Evolutionary conservation across 2,797 vertebrate genomes (phyloP), one percentile per base, ranked within the genome.

Genomic region (Silurus lanzhouensis): DNA sequence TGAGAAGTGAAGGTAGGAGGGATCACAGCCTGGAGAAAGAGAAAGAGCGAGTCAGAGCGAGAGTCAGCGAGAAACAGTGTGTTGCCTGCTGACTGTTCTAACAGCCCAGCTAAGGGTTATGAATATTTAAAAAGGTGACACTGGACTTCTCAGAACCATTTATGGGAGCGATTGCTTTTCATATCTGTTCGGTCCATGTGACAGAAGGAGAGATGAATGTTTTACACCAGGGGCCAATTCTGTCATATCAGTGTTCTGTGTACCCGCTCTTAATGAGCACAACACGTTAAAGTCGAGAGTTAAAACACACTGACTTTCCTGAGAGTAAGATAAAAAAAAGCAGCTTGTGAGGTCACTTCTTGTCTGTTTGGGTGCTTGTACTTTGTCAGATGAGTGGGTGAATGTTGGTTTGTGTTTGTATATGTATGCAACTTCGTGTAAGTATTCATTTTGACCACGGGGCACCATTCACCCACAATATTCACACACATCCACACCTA

Each of bases 151-250:
- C 90, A 89, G 88, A 93, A 86, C 90, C 92, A 91, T 85, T 93
- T 91, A 91, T 91, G 90, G 92, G 89, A 90, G 92, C 94, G 94
- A 95, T 94, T 94, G 93, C 94, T 94, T 95, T 94, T 91, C 92
- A 88, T 91, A 91, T 93, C 81, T 66, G 94, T 93, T 93, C 92
- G 93, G 78, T 84, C 88, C n/a, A 52, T 27, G 57, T 82, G 55
- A 72, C 79, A 83, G 52, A 71, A 81, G 74, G 78, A 61, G 83
- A 88, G 85, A 86, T 83, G 86, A 87, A 83, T 87, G 87, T 85
- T 78, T 83, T 83, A 88, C 87, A 79, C 81, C 84, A 55, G 89
- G 87, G 87, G 80, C 83, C 83, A 83, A 20, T 46, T 76, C 81
- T 83, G 83, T 82, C 82, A 79, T 48, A 25, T 76, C 68, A 22